These are phyloP conservation scores for Chironomus riparius DNA, from an alignment of 2,888 invertebrate genomes.

Conservation along the genomic window DNA sequence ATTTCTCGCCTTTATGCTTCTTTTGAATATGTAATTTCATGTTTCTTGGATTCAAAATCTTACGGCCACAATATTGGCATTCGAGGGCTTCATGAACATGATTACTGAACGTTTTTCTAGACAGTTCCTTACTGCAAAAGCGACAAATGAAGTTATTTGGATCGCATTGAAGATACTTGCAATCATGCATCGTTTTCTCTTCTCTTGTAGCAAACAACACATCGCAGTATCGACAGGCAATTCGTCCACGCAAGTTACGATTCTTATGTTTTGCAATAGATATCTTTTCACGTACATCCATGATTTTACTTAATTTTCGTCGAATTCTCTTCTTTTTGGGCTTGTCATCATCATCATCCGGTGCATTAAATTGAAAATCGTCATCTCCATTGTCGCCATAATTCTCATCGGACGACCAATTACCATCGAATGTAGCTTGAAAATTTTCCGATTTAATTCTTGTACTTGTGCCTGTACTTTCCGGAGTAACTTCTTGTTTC, in stretches of 20 bases:
- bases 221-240: not conserved
- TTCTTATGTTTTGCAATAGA: not conserved
- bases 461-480: too few relatives aligned
- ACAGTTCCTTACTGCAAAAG: not conserved
- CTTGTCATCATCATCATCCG: not conserved
- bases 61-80: not conserved
- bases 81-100: slow-evolving; percentile 10
- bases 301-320: not conserved
- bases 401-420: not conserved
- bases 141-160: slow-evolving; percentile 21
- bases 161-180: slow-evolving; percentile 16
- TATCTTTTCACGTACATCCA: not conserved
- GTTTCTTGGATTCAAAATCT: not conserved
- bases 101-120: slow-evolving; percentile 11
- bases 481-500: not conserved
- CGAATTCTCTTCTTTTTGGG: not conserved
- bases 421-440: not conserved
- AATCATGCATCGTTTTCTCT: not conserved
- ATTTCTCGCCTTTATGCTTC: not conserved
- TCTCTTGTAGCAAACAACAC: not conserved
- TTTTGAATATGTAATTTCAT: slow-evolving; percentile 1
- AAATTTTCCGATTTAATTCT: not conserved
- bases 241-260: not conserved
- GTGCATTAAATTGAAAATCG: not conserved
- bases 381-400: not conserved